Base-by-base conservation (phyloP, 2,888 invertebrate genomes). In the Amiota communis region DNA sequence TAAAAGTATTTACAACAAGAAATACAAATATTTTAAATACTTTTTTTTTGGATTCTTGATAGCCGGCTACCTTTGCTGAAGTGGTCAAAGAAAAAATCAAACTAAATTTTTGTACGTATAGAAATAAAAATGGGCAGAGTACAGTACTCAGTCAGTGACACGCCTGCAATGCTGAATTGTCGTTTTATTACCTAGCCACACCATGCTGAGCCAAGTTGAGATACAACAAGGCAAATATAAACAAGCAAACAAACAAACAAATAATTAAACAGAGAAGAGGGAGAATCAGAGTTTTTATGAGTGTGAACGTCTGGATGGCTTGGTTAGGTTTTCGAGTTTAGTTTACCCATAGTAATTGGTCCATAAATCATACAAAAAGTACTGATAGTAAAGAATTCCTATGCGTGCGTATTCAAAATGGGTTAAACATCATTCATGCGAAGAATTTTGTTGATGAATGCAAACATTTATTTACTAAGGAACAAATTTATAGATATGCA, bases 51-150 rank as follows among this genome's bases (percentile, higher is more conserved):
- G 6, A 8, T 63, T 63, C 11, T 63, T 63, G 63, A 46, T 63
- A 36, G 36, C 6, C 36, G 36, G 36, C 6, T 63, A 46, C 46
- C n/a, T 12, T 23, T 10, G 36, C 23, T 63, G n/a, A 13, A 20
- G 61, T 63, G 61, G 23, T 11, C 61, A 36, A 63, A 81, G 83
- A 84, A 83, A 74, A 76, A 79, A 81, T 17, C n/a, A 47, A n/a
- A 82, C 77, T 81, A 77, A 82, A 70, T 72, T 65, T 23, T 2
- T 2, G 23, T 23, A 23, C 46, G 65, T 75, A 56, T 71, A 6
- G 71, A 17, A 20, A 12, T 48, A 10, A 49, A 61, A 71, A 20
- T 69, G 59, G 67, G 74, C 64, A 48, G 64, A 63, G 73, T 59
- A 48, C 67, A 70, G 63, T 11, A 63, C 48, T 67, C 75, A 64